phyloP scores from a whole-genome alignment of 1,140 invertebrate genomes.

The Schlechtendalia chinensis region DNA sequence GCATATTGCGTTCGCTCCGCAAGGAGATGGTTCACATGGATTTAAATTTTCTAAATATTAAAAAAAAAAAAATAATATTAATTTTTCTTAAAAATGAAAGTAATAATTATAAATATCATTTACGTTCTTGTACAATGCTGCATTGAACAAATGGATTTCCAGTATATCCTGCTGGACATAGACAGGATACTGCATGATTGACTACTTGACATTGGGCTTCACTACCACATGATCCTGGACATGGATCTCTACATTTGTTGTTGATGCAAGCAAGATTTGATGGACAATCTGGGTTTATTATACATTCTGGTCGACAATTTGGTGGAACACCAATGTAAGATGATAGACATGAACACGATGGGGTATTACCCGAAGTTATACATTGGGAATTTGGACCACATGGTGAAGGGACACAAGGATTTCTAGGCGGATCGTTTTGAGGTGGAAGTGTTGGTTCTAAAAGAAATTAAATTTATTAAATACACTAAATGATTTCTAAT shows the following conservation, averaged over 20 bases:
- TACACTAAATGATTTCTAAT: neutral
- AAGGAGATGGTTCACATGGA: constrained; percentile 64
- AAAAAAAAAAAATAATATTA: too few relatives aligned
- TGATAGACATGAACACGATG: constrained; percentile 69
- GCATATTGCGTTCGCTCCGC: constrained; percentile 66
- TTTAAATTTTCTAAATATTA: constrained; percentile 54
- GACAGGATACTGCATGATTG: constrained; percentile 73
- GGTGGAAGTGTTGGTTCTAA: constrained; percentile 52
- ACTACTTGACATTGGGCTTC: constrained; percentile 74
- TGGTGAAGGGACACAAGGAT: constrained; percentile 73
- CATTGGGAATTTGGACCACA: constrained; percentile 81
- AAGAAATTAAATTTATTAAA: neutral
- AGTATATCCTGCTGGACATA: constrained; percentile 70
- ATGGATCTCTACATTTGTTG: constrained; percentile 73
- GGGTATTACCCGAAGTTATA: constrained; percentile 66
- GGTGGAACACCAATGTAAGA: constrained; percentile 65
- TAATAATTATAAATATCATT: constrained; percentile 28
- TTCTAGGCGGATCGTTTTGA: constrained; percentile 56
- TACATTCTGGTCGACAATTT: constrained; percentile 63
- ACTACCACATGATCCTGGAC: constrained; percentile 73
- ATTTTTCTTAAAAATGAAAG: neutral
- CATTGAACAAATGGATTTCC: constrained; percentile 75
- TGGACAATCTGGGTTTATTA: constrained; percentile 74
- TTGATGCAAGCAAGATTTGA: constrained; percentile 71
- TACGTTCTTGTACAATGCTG: constrained; percentile 56